Conservation (phyloP, 2,113 vertebrate species). For the Agelaius tricolor region DNA sequence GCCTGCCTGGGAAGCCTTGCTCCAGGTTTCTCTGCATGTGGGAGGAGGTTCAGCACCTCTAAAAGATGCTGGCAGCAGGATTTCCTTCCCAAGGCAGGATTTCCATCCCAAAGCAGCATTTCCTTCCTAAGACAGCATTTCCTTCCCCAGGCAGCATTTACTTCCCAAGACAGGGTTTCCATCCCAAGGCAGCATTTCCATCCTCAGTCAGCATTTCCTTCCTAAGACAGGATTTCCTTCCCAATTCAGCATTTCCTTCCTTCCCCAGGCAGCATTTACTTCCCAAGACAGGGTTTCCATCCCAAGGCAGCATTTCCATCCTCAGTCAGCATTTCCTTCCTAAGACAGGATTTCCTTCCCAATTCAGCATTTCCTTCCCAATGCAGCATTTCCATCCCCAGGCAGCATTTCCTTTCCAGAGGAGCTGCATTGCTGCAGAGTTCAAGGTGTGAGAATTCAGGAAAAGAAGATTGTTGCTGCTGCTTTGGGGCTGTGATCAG, state of each 20-base stretch:
- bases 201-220: too few relatives aligned
- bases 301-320: too few relatives aligned
- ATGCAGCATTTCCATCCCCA: background rate
- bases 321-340: background rate
- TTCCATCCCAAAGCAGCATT: background rate
- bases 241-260: background rate
- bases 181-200: too few relatives aligned
- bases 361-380: background rate
- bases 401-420: background rate
- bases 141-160: background rate
- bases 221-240: too few relatives aligned
- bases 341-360: background rate
- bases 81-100: background rate
- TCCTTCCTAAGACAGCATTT: background rate
- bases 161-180: too few relatives aligned
- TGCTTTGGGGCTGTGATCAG: background rate
- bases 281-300: too few relatives aligned
- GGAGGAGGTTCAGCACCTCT: background rate
- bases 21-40: background rate
- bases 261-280: rapidly evolving
- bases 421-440: background rate
- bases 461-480: background rate
- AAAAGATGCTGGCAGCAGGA: background rate
- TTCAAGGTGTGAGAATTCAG: background rate
- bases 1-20: background rate